Evolutionary conservation across 2,888 invertebrate genomes (phyloP).

Genomic region (Lycaena phlaeas): DNA sequence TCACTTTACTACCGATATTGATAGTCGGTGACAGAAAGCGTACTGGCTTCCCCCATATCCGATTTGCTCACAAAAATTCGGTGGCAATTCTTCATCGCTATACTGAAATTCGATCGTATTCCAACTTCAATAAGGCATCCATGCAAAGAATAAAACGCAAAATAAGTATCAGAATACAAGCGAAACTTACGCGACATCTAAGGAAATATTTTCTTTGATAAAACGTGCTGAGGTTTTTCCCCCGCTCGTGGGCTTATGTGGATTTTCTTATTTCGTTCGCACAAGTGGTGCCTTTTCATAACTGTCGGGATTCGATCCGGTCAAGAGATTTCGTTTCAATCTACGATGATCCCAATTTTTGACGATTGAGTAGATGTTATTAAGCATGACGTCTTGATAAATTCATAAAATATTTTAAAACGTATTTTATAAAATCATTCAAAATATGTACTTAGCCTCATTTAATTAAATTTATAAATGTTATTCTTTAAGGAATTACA

Average conservation of each 20-base stretch:
- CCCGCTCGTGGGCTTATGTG: slow-evolving; percentile 42
- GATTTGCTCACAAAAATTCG: slow-evolving; percentile 22
- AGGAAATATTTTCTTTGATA: slow-evolving; percentile 55
- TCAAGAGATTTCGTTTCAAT: slow-evolving; percentile 48
- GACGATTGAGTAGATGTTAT: too few relatives aligned
- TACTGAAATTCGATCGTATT: slow-evolving; percentile 26
- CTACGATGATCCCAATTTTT: slow-evolving; percentile 35
- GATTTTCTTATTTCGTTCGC: slow-evolving; percentile 42
- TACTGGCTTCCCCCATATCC: slow-evolving; percentile 45
- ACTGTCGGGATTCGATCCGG: slow-evolving; percentile 54
- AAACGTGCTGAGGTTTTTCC: slow-evolving; percentile 49
- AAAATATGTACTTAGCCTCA: too few relatives aligned
- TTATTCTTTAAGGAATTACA: too few relatives aligned
- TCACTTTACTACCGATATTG: slow-evolving; percentile 64
- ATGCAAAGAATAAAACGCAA: slow-evolving; percentile 14
- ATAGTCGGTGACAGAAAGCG: slow-evolving; percentile 59
- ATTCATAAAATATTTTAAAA: too few relatives aligned
- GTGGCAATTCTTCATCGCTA: slow-evolving; percentile 6
- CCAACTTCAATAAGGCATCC: slow-evolving; percentile 19
- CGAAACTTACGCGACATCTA: slow-evolving; percentile 46
- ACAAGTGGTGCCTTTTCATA: slow-evolving; percentile 57
- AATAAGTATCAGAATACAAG: slow-evolving; percentile 27
- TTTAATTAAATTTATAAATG: too few relatives aligned
- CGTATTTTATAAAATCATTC: too few relatives aligned
- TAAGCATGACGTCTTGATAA: too few relatives aligned